phyloP scores from a whole-genome alignment of 1,140 invertebrate genomes.

The Leguminivora glycinivorella region DNA sequence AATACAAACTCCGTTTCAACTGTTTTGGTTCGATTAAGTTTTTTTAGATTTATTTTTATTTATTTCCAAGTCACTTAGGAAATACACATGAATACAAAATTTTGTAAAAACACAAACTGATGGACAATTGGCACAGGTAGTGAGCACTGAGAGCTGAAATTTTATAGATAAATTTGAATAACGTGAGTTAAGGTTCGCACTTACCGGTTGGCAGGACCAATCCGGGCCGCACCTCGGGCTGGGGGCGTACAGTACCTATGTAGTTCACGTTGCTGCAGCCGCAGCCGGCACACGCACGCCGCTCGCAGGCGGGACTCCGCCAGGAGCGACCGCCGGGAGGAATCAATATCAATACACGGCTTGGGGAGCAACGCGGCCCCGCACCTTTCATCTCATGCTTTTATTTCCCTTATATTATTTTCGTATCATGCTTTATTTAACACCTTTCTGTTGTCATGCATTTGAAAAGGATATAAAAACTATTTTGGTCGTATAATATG shows the following conservation, averaged over 20 bases:
- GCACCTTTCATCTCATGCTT: constrained; percentile 58
- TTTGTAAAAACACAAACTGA: constrained; percentile 45
- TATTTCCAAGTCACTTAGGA: not conserved
- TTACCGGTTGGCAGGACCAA: constrained; percentile 25
- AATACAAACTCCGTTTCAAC: constrained; percentile 15
- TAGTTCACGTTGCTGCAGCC: constrained; percentile 11
- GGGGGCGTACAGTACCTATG: not conserved
- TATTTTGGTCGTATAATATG: constrained; percentile 77
- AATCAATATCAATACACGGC: constrained; percentile 33
- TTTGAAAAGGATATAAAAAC: constrained; percentile 67
- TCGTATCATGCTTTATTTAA: constrained; percentile 60
- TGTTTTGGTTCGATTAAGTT: constrained; percentile 33
- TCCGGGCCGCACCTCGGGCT: constrained; percentile 8
- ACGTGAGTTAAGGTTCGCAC: constrained; percentile 11
- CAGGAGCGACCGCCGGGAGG: constrained; percentile 38
- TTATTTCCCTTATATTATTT: constrained; percentile 51
- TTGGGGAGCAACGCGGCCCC: constrained; percentile 48
- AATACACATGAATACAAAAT: constrained; percentile 3
- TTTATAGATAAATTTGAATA: constrained; percentile 35
- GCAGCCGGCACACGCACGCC: not conserved
- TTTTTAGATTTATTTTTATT: constrained; percentile 37
- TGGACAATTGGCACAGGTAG: constrained; percentile 52
- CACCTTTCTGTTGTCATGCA: constrained; percentile 59
- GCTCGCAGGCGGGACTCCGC: not conserved
- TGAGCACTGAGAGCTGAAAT: constrained; percentile 39